Evolutionary conservation across 23 tunicate genomes (phyloP), one percentile per base, ranked within the genome.

Genomic region (Halocynthia roretzi): DNA sequence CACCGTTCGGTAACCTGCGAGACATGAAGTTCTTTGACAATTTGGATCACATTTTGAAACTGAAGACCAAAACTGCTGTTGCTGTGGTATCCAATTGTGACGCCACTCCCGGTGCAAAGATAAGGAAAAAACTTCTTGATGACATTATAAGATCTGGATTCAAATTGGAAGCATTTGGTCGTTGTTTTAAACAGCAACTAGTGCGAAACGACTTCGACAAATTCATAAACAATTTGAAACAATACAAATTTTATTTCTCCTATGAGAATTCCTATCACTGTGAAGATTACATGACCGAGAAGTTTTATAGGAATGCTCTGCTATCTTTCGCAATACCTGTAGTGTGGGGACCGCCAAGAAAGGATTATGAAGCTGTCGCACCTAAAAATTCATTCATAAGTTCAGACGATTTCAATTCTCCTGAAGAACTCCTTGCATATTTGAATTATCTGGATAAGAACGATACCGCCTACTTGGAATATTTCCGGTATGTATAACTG

Each of bases 261-360:
- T 83, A 75, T 52, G 86, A 83, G 75, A 83, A 83, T 54, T 75
- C 86, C 31, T 11, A 64, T 6, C 86, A 83, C 67, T 83, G 86
- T 51, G 75, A 80, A 12, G 65, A 64, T 9, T 83, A 83, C 53
- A 52, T 83, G 75, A 85, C 84, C 52, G 90, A 85, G 60, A 85
- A 85, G 68, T 79, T 85, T 80, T 80, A 80, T 83, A 52, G 80
- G 5, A 85, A 85, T 60, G 52, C 70, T 20, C 67, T 85, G 7
- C 67, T 55, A 10, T 51, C 71, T 50, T 80, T 77, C 6, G 51
- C 80, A 11, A 67, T 85, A 0, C 90, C 90, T 7, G 62, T 85
- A 7, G 90, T 85, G 31, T 85, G 82, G 84, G 90, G 90, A 14
- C 90, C 90, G 10, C 80, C 82, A 40, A 81, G 75, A 62, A 54